Evolutionary conservation across 2,113 vertebrate genomes (phyloP).

Genomic region (Argyrosomus japonicus): DNA sequence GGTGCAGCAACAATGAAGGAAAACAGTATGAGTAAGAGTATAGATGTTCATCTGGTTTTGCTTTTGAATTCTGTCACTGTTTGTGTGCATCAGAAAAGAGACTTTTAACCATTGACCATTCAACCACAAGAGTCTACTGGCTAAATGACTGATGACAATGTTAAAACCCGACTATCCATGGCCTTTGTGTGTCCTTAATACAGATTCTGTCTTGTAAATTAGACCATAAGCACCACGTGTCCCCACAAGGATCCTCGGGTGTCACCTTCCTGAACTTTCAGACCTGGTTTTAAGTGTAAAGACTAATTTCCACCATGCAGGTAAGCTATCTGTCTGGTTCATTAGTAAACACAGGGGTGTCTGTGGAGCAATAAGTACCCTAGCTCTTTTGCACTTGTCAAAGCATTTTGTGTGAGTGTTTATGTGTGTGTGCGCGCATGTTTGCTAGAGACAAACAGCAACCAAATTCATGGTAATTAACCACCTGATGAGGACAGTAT

Average conservation of each 20-base stretch:
- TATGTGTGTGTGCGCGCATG: conserved; percentile 26
- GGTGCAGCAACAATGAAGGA: background rate
- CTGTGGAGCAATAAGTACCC: conserved; percentile 51
- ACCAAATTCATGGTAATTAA: conserved; percentile 82
- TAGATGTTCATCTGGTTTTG: background rate
- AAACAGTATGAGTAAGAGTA: background rate
- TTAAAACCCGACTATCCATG: background rate
- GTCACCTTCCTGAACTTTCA: conserved; percentile 39
- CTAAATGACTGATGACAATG: background rate
- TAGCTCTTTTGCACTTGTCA: conserved; percentile 59
- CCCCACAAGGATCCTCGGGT: conserved; percentile 2
- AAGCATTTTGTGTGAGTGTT: conserved; percentile 52
- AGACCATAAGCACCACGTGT: conserved; percentile 4
- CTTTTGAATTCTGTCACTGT: background rate
- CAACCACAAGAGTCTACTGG: background rate
- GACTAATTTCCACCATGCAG: conserved; percentile 43
- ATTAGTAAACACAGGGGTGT: conserved; percentile 65
- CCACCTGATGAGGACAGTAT: conserved; percentile 80
- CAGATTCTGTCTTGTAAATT: background rate
- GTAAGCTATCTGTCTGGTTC: conserved; percentile 55
- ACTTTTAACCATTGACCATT: background rate
- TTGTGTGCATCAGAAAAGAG: background rate
- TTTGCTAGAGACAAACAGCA: conserved; percentile 70
- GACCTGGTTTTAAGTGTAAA: conserved; percentile 46
- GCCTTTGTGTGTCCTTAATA: background rate